These are phyloP conservation scores for Dendroctonus valens DNA, from an alignment of 1,140 invertebrate genomes.

Conservation along the genomic window DNA sequence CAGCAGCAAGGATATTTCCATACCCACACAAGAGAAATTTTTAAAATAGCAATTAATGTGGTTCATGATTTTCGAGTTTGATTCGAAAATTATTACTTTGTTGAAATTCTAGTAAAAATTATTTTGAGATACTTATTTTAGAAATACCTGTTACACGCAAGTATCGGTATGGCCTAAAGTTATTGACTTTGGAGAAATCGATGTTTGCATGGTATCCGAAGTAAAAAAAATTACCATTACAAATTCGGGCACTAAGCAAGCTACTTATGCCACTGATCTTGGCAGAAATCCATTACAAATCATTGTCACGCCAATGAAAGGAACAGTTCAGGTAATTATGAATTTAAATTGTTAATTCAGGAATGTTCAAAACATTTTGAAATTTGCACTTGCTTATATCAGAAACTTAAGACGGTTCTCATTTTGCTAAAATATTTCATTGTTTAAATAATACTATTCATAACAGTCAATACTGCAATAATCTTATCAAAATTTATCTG, in stretches of 20 bases:
- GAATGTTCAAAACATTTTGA: not conserved
- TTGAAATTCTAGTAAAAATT: not conserved
- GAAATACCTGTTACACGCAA: slow-evolving; percentile 16
- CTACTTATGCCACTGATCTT: slow-evolving; percentile 35
- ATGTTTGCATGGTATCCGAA: slow-evolving; percentile 33
- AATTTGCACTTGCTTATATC: slow-evolving; percentile 4
- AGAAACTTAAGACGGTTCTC: too few species aligned
- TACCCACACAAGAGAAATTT: too few species aligned
- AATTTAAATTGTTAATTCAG: not conserved
- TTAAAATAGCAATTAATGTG: too few species aligned
- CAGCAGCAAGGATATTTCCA: too few species aligned
- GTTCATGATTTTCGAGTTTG: too few species aligned
- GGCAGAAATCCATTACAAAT: slow-evolving; percentile 37
- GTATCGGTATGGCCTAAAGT: slow-evolving; percentile 28
- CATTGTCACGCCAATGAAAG: slow-evolving; percentile 39
- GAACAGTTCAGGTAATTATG: slow-evolving; percentile 28
- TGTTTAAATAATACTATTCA: too few species aligned
- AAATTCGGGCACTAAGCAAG: slow-evolving; percentile 35
- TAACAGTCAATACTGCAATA: too few species aligned
- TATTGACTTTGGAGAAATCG: slow-evolving; percentile 39
- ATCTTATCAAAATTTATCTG: too few species aligned
- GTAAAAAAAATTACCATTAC: slow-evolving; percentile 26
- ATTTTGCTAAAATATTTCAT: too few species aligned
- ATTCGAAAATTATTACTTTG: not conserved
- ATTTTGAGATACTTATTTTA: slow-evolving; percentile 11